Evolutionary conservation across 2,797 vertebrate genomes (phyloP).

Genomic region (Dallia pectoralis): DNA sequence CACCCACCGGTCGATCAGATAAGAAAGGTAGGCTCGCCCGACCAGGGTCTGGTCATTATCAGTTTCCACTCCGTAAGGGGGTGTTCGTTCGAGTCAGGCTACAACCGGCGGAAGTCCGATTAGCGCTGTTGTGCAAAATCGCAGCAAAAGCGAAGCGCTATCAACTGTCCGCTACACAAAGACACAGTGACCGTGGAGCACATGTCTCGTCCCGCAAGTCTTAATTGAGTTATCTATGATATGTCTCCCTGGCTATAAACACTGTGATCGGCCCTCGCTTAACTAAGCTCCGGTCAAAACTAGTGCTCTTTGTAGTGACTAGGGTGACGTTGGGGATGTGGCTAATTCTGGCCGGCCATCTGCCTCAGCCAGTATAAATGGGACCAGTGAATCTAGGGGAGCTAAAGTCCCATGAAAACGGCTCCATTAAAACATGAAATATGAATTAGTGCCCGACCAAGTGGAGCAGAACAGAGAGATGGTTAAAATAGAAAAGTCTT

Average conservation of each 20-base stretch:
- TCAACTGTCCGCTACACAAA: constrained; percentile 45
- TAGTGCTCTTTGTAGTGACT: background rate
- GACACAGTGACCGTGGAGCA: constrained; percentile 8
- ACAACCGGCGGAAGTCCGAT: constrained; percentile 37
- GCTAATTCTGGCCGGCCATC: constrained; percentile 7
- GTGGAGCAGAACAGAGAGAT: background rate
- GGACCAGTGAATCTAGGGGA: constrained; percentile 26
- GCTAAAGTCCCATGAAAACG: constrained; percentile 48
- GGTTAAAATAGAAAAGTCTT: constrained; percentile 43
- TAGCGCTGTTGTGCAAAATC: constrained; percentile 41
- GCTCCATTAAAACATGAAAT: constrained; percentile 54
- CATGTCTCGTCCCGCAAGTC: constrained; percentile 2
- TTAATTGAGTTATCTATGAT: constrained; percentile 43
- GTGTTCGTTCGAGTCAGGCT: constrained; percentile 57
- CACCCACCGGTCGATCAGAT: constrained; percentile 71
- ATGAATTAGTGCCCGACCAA: constrained; percentile 36
- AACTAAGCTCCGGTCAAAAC: constrained; percentile 14
- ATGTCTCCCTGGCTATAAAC: constrained; percentile 44
- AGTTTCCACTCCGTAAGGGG: constrained; percentile 71
- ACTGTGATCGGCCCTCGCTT: constrained; percentile 14
- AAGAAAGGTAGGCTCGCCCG: constrained; percentile 53
- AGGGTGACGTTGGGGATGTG: background rate
- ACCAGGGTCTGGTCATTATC: constrained; percentile 67
- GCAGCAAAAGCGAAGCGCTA: constrained; percentile 29
- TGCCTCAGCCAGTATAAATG: constrained; percentile 7